Evolutionary conservation across 2,888 invertebrate species (phyloP).

Genomic region (Neria commutata): DNA sequence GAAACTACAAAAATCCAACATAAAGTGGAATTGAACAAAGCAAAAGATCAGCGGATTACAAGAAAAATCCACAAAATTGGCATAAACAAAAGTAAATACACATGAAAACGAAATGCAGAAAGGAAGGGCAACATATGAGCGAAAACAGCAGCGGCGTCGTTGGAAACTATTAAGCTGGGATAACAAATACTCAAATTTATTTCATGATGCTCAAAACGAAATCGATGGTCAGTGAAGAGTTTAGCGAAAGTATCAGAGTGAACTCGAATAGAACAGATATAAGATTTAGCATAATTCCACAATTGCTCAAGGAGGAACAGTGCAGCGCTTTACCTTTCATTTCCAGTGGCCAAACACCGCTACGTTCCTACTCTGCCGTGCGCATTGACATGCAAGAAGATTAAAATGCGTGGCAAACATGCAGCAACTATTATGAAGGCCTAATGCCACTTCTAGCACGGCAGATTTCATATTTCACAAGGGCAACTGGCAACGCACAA

Average conservation of each 20-base stretch:
- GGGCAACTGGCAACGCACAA: background rate
- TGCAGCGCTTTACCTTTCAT: too few relatives aligned
- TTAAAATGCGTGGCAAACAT: too few relatives aligned
- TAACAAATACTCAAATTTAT: background rate
- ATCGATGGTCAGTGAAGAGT: too few relatives aligned
- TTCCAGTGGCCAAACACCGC: too few relatives aligned
- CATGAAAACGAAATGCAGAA: background rate
- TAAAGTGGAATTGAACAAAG: background rate
- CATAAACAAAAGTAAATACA: background rate
- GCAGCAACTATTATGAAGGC: too few relatives aligned
- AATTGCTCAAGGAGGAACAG: too few relatives aligned
- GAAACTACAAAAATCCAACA: background rate
- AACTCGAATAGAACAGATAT: too few relatives aligned
- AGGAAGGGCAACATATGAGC: background rate
- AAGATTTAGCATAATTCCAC: too few relatives aligned
- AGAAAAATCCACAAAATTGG: background rate
- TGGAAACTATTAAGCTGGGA: background rate
- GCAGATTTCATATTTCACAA: background rate
- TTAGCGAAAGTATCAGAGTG: too few relatives aligned
- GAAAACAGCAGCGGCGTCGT: background rate
- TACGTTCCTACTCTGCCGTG: too few relatives aligned
- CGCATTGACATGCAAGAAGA: too few relatives aligned
- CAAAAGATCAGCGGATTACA: constrained; percentile 2
- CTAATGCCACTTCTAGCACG: background rate
- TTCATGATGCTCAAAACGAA: too few relatives aligned